Evolutionary conservation across 2,888 invertebrate species (phyloP).

Genomic region (Temnothorax ravouxi): DNA sequence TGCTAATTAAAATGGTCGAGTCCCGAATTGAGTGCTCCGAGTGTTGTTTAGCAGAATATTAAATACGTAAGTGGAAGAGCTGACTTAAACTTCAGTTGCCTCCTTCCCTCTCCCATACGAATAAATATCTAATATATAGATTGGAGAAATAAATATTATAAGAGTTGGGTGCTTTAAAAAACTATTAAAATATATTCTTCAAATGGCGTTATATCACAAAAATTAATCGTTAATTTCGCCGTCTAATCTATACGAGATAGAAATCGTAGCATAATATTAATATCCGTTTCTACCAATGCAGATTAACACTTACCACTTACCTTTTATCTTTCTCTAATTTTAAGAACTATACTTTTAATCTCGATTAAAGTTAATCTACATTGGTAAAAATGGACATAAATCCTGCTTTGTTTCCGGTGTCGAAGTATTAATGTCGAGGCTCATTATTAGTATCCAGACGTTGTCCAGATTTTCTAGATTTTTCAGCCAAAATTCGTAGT

Average conservation of each 20-base stretch:
- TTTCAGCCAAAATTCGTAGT: background rate
- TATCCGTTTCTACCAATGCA: too few relatives aligned
- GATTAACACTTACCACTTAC: too few relatives aligned
- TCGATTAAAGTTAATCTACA: too few relatives aligned
- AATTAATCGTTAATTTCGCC: background rate
- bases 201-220: background rate
- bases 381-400: too few relatives aligned
- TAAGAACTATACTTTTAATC: too few relatives aligned
- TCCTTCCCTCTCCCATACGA: background rate
- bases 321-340: too few relatives aligned
- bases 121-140: background rate
- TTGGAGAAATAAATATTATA: background rate
- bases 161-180: background rate
- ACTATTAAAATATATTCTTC: background rate
- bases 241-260: background rate
- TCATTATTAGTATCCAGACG: background rate
- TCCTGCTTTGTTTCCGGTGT: background rate
- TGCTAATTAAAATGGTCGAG: background rate
- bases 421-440: background rate
- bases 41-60: background rate
- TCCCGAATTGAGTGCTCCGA: background rate
- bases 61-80: background rate
- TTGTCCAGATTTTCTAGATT: background rate
- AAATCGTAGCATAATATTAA: background rate
- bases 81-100: background rate